A percentile compares a stretch with the other conserved stretches of the same genome.
These are phyloP conservation scores for Oophaga sylvatica DNA, from an alignment of 2,797 vertebrate species.

Conservation along the genomic window DNA sequence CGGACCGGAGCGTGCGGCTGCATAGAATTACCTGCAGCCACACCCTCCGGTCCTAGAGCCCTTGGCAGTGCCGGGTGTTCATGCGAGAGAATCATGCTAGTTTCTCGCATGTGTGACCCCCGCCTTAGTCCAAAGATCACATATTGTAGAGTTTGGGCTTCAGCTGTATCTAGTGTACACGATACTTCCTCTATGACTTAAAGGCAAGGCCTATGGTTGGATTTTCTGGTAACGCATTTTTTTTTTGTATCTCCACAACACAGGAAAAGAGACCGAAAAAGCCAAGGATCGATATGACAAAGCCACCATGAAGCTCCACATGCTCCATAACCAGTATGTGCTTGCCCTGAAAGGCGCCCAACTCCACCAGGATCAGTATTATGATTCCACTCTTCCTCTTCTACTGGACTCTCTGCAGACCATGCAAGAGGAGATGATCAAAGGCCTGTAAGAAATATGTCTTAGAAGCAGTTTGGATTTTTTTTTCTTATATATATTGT, in stretches of 20 bases:
- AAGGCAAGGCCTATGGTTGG: background rate
- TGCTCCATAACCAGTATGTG: constrained; percentile 95
- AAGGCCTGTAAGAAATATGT: constrained; percentile 84
- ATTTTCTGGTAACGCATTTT: constrained; percentile 21
- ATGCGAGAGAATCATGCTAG: too few species aligned
- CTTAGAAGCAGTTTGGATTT: background rate
- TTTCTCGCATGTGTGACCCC: too few species aligned
- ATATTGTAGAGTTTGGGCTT: too few species aligned
- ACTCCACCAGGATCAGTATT: constrained; percentile 90
- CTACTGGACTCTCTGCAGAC: constrained; percentile 92
- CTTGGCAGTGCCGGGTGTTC: too few species aligned
- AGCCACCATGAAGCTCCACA: constrained; percentile 91
- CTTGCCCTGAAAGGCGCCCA: constrained; percentile 88
- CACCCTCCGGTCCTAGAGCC: too few species aligned
- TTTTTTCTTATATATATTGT: background rate
- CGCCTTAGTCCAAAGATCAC: too few species aligned
- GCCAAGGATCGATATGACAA: constrained; percentile 95
- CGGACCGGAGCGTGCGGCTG: too few species aligned
- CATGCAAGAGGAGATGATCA: constrained; percentile 98
- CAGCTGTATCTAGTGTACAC: too few species aligned
- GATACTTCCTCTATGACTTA: background rate
- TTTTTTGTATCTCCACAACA: background rate
- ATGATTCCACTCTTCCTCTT: constrained; percentile 82
- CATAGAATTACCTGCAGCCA: too few species aligned
- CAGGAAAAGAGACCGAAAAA: constrained; percentile 92